These are phyloP conservation scores for Cinclus cinclus DNA, from an alignment of 2,113 vertebrate genomes.

Conservation along the genomic window DNA sequence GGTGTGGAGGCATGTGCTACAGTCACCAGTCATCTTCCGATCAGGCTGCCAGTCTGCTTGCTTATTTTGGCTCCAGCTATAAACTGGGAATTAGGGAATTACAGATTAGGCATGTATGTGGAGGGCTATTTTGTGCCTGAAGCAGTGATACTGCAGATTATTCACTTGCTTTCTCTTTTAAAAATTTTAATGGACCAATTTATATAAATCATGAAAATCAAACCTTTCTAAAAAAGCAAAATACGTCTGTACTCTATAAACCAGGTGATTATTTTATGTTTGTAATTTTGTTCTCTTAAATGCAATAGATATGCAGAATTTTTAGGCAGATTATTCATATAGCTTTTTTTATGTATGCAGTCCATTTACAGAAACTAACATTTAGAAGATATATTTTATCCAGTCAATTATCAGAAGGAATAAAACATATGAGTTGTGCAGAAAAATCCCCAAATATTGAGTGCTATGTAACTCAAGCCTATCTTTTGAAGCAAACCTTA, in stretches of 20 bases:
- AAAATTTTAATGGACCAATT: neutral
- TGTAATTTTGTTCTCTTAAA: neutral
- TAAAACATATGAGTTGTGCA: neutral
- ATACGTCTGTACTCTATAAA: neutral
- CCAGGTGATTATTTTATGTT: neutral
- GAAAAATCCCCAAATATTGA: neutral
- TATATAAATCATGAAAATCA: neutral
- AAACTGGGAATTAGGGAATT: neutral
- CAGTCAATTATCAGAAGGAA: neutral
- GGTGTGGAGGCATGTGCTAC: neutral
- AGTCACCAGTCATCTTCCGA: neutral
- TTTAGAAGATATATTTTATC: neutral
- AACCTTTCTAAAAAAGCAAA: neutral
- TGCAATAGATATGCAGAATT: neutral
- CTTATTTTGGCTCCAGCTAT: neutral
- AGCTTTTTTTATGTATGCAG: neutral
- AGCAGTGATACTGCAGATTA: neutral
- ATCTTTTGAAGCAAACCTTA: neutral
- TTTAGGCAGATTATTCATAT: neutral
- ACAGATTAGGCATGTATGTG: neutral
- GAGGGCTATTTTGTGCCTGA: neutral
- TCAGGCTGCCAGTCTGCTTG: neutral
- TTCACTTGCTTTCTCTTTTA: neutral
- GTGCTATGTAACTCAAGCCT: neutral
- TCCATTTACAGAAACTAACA: neutral